phyloP scores from a whole-genome alignment of 2,113 vertebrate genomes.

The Gnathonemus echidnorhynchus region DNA sequence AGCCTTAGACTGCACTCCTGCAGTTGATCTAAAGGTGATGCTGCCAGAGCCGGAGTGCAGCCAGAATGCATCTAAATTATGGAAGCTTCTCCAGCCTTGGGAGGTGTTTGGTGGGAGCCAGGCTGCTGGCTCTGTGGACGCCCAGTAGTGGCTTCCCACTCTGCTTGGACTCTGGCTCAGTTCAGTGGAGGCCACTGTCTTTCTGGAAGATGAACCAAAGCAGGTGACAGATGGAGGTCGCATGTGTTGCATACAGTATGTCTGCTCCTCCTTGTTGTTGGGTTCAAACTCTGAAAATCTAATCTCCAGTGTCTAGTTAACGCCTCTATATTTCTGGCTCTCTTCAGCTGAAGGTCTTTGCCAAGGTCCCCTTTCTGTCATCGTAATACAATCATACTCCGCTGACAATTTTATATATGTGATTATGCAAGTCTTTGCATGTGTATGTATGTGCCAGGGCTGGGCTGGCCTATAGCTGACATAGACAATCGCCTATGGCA shows the following conservation, averaged over 20 bases:
- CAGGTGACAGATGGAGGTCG: background rate
- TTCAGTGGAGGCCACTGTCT: background rate
- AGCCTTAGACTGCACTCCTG: background rate
- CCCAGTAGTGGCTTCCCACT: background rate
- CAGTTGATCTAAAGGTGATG: background rate
- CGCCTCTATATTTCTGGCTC: background rate
- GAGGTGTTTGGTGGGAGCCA: background rate
- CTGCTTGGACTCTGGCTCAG: background rate
- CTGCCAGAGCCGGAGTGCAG: background rate
- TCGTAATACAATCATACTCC: background rate
- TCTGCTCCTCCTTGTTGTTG: background rate
- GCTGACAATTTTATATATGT: background rate
- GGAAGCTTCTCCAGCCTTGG: background rate
- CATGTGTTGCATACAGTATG: background rate
- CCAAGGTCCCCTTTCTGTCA: background rate
- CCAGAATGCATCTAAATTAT: background rate
- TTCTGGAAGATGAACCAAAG: background rate
- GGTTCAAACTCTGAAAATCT: background rate
- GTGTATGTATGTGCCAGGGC: background rate
- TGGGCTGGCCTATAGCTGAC: background rate
- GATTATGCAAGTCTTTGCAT: background rate
- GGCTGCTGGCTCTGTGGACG: background rate
- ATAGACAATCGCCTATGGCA: background rate
- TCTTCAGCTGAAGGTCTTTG: background rate
- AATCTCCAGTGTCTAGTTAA: background rate